Conservation (phyloP, 2,888 invertebrate genomes). For the Tipula unca region DNA sequence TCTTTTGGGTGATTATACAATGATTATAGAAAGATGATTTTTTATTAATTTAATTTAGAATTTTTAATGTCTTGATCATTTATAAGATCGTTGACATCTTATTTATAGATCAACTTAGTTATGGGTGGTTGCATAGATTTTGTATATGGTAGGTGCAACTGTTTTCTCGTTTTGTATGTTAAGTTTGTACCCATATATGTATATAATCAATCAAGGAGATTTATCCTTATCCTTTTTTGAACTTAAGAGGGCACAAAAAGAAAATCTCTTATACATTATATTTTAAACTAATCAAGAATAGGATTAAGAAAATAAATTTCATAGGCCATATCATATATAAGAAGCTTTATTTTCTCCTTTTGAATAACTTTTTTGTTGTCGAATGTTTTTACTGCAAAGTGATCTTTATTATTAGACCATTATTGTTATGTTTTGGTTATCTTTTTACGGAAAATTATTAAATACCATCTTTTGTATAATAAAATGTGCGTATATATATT, state of each 20-base stretch:
- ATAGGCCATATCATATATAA: background rate
- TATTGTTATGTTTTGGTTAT: background rate
- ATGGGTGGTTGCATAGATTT: background rate
- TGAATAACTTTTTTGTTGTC: background rate
- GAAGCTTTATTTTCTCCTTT: background rate
- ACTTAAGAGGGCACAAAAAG: background rate
- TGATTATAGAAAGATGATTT: background rate
- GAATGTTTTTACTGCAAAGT: background rate
- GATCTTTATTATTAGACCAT: background rate
- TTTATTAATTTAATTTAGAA: background rate
- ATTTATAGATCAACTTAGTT: background rate
- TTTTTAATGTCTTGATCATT: background rate
- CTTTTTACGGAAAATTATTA: background rate
- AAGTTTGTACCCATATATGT: background rate
- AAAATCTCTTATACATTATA: background rate
- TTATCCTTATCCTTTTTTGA: background rate
- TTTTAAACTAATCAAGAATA: constrained; percentile 1
- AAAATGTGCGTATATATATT: too few species aligned
- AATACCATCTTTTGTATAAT: background rate
- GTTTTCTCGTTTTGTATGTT: too few species aligned
- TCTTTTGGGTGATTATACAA: background rate
- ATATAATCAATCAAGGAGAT: background rate
- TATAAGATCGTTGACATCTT: constrained; percentile 3
- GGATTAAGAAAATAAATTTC: background rate
- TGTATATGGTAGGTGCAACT: background rate